These are phyloP conservation scores for Gorsachius magnificus DNA, from an alignment of 2,797 vertebrate species.

Conservation along the genomic window DNA sequence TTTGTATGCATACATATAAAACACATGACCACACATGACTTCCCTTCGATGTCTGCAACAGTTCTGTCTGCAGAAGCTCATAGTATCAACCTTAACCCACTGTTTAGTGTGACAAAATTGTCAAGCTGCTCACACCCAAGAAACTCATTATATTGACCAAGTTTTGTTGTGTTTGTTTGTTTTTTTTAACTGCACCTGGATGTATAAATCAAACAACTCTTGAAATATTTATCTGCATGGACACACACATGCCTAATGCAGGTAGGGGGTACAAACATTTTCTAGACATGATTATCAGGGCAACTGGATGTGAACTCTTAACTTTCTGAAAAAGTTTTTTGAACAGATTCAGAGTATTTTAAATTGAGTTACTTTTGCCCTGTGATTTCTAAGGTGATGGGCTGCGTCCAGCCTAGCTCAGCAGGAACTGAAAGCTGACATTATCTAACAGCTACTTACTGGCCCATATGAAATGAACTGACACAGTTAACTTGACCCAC, in stretches of 20 bases:
- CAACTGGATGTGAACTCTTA: background rate
- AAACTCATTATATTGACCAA: background rate
- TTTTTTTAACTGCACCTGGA: background rate
- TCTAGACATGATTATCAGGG: background rate
- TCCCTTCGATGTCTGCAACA: background rate
- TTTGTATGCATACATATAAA: background rate
- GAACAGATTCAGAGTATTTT: background rate
- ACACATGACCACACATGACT: background rate
- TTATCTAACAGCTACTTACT: background rate
- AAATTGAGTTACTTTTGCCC: background rate
- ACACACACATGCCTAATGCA: background rate
- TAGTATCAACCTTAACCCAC: background rate
- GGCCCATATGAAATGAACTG: background rate
- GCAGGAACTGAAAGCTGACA: background rate
- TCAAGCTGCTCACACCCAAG: background rate
- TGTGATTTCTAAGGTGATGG: background rate
- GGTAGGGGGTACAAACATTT: background rate
- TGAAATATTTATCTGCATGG: background rate
- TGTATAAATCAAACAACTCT: background rate
- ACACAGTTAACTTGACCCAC: background rate
- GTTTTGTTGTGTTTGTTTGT: background rate
- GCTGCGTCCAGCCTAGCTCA: background rate
- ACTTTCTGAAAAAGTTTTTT: background rate
- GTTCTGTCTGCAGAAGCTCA: background rate
- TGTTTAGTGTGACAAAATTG: background rate